Base-by-base conservation (phyloP, 2,113 vertebrate species). In the Phylloscopus whistleri region DNA sequence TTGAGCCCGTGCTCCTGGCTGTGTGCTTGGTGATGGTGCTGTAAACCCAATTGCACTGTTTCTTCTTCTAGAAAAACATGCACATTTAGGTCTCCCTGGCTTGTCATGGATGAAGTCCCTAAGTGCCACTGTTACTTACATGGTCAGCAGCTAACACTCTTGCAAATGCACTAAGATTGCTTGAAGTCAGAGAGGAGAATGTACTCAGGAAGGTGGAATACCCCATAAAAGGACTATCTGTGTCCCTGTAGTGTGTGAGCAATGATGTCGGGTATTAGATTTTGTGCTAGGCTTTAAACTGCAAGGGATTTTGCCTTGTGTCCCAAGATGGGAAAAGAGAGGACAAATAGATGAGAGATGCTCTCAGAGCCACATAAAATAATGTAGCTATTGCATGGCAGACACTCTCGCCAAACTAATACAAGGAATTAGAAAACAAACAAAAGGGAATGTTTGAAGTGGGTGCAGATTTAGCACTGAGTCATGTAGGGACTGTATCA, bases 331-430 rank as follows among this genome's bases (percentile, higher is more conserved):
- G 43, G 56, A 74, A 81, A 64, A 43, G 43, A 89, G 74, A 78
- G 23, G 44, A 84, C 56, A 92, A 70, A 67, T 28, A 43, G 51
- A 60, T 48, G 35, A 48, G 44, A 58, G 37, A 6, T 0, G 0
- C 13, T 49, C 12, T 74, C n/a, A 58, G 56, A 78, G 66, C 31
- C 1, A 2, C 0, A 0, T 30, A 37, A 78, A 83, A 41, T 26
- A 39, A 68, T 3, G 2, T 60, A 52, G 0, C 0, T 86, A 24
- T 76, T 69, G 58, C 49, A 22, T 17, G 27, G 66, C 66, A 85
- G 56, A 69, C 18, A 79, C n/a, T 64, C 43, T 37, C 1, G 0
- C 33, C 60, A 66, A 75, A 67, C 22, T 21, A 43, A 31, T 33
- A n/a, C 7, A 46, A 72, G 58, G 49, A 79, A 39, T 79, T 56